These are phyloP conservation scores for Brachyhypopomus gauderio DNA, from an alignment of 2,113 vertebrate species.

Conservation along the genomic window DNA sequence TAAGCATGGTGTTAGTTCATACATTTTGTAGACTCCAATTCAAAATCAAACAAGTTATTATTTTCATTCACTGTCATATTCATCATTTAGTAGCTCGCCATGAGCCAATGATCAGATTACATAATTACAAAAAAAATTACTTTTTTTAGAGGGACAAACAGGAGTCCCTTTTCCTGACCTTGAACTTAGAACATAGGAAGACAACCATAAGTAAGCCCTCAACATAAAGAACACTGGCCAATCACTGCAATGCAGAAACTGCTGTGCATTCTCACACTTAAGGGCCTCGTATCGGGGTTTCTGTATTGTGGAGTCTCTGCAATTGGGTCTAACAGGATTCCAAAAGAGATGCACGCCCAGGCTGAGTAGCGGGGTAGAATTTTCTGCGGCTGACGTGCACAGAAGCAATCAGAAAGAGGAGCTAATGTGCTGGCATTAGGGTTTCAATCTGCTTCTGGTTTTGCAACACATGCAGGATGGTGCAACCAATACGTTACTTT, in stretches of 20 bases:
- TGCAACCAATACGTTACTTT: slow-evolving; percentile 8
- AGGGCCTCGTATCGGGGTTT: slow-evolving; percentile 16
- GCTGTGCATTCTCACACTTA: background rate
- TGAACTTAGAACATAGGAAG: too few species aligned
- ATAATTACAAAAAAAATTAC: too few species aligned
- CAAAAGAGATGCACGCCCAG: slow-evolving; percentile 43
- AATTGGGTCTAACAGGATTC: slow-evolving; percentile 38
- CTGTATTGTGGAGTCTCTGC: slow-evolving; percentile 24
- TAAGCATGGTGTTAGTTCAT: too few species aligned
- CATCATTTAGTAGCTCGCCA: too few species aligned
- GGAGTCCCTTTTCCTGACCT: too few species aligned
- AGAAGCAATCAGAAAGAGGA: slow-evolving; percentile 45
- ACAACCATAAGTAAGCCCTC: too few species aligned
- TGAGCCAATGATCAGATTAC: too few species aligned
- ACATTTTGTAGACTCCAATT: too few species aligned
- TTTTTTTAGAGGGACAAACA: too few species aligned
- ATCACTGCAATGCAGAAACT: background rate
- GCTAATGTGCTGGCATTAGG: slow-evolving; percentile 47
- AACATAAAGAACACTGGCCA: background rate
- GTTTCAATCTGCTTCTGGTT: slow-evolving; percentile 35
- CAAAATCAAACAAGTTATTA: background rate
- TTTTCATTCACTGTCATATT: background rate
- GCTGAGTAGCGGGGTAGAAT: slow-evolving; percentile 9
- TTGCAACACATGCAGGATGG: slow-evolving; percentile 25
- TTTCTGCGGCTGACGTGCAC: slow-evolving; percentile 25